Evolutionary conservation across 92 coral and sea anemone genomes (phyloP), one percentile per base, ranked within the genome.

Genomic region (Porites cylindrica): DNA sequence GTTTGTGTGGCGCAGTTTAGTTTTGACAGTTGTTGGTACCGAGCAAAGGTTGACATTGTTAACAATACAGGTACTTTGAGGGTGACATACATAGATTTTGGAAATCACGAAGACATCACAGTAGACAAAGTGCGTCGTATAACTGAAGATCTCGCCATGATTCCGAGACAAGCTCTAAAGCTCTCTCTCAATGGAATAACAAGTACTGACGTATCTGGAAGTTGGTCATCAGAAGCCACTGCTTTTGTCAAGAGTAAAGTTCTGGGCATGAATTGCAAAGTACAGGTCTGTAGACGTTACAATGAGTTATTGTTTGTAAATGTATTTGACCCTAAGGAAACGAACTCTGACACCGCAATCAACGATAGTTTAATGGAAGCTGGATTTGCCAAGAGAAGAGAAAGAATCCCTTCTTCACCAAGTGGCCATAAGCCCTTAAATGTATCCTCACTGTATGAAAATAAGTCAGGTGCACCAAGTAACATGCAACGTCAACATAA

Each of bases 71-170:
- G 97, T 20, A 76, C 88, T 62, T 32, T 97, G 54, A 88, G 88
- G 29, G 98, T 95, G 69, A 90, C 96, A 3, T 96, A 89, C 75
- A 88, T 97, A 61, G 99, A 97, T 88, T 95, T 93, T 85, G 99
- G 99, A 19, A 97, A 93, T 89, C 91, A 92, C 81, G 99, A 93
- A 54, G 97, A 95, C 59, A 90, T 97, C 20, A 86, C 89, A 32
- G 64, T 91, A 6, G 77, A 90, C n/a, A 93, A 86, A 62, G 79
- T 95, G 19, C 88, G 98, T 29, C 85, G 91, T 58, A 93, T 97
- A 32, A 93, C 88, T 11, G 95, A 87, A 23, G 94, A 77, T 10
- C 82, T 97, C 20, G 94, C 73, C 1, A 47, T 23, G 65, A 51
- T 95, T 67, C 98, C 98, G 3, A 88, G 85, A 23, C 99, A 93